A percentile compares a stretch with the other conserved stretches of the same genome.
These are phyloP conservation scores for Ephestia elutella DNA, from an alignment of 1,140 invertebrate genomes.

Conservation along the genomic window DNA sequence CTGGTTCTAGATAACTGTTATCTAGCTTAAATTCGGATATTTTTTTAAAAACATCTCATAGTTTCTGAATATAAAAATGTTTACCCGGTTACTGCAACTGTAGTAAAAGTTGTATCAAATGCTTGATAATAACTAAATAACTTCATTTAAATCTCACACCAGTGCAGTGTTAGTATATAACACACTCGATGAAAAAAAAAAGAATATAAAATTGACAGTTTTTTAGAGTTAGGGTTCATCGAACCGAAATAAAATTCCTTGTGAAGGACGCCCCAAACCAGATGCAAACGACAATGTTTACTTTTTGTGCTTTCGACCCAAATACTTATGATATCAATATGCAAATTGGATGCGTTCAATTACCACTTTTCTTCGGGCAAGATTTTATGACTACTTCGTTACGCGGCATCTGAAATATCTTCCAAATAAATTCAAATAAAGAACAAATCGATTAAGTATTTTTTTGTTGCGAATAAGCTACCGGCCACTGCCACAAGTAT, in stretches of 20 bases:
- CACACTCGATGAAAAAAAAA: too few species aligned
- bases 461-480: not conserved
- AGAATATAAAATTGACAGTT: too few species aligned
- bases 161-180: too few species aligned
- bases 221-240: constrained; percentile 14
- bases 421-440: not conserved
- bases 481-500: too few species aligned
- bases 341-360: constrained; percentile 32
- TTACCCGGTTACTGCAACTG: too few species aligned
- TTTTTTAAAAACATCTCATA: too few species aligned
- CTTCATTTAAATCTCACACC: too few species aligned
- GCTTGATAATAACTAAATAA: too few species aligned
- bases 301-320: constrained; percentile 16
- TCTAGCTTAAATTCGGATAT: too few species aligned
- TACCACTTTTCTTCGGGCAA: constrained; percentile 26
- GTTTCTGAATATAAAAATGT: too few species aligned
- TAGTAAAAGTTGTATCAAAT: too few species aligned
- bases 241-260: constrained; percentile 19
- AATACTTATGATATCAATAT: constrained; percentile 24
- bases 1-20: too few species aligned
- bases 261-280: constrained; percentile 24
- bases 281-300: constrained; percentile 17
- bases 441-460: not conserved
- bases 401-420: constrained; percentile 27
- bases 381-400: constrained; percentile 43